Percentiles rank a stretch among this genome's conserved stretches.
Evolutionary conservation across 2,113 vertebrate genomes (phyloP).

Genomic region (Cebidichthys violaceus): DNA sequence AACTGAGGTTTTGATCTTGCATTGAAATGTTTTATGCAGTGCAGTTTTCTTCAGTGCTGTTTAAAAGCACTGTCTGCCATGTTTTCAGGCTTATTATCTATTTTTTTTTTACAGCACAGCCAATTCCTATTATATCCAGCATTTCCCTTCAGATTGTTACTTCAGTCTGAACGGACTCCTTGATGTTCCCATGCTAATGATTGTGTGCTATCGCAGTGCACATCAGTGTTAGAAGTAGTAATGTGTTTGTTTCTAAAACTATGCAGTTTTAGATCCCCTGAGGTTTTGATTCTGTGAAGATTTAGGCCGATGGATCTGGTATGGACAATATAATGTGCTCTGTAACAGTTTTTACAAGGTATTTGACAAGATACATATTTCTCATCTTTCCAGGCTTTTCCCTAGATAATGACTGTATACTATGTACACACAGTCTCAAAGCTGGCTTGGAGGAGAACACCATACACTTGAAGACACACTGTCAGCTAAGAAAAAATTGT

Average conservation of each 20-base stretch:
- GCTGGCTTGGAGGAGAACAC: neutral
- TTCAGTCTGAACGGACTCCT: constrained; percentile 19
- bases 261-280: constrained; percentile 44
- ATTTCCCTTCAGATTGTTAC: constrained; percentile 8
- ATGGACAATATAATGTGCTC: constrained; percentile 28
- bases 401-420: neutral
- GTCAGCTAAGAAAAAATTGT: neutral
- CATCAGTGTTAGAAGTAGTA: constrained; percentile 36
- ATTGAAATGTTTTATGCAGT: neutral
- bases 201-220: constrained; percentile 36
- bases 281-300: constrained; percentile 51
- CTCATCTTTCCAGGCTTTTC: constrained; percentile 11
- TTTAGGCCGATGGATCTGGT: constrained; percentile 23
- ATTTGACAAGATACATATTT: neutral
- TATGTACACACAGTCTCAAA: neutral
- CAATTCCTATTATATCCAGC: neutral
- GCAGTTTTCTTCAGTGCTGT: constrained; percentile 2
- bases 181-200: constrained; percentile 55
- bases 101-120: constrained; percentile 37
- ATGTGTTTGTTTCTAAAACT: constrained; percentile 52
- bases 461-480: neutral
- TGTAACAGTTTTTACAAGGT: neutral
- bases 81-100: constrained; percentile 9
- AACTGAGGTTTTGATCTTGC: constrained; percentile 3
- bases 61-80: neutral